Conservation (phyloP, 2,888 invertebrate species). For the Empis livida region DNA sequence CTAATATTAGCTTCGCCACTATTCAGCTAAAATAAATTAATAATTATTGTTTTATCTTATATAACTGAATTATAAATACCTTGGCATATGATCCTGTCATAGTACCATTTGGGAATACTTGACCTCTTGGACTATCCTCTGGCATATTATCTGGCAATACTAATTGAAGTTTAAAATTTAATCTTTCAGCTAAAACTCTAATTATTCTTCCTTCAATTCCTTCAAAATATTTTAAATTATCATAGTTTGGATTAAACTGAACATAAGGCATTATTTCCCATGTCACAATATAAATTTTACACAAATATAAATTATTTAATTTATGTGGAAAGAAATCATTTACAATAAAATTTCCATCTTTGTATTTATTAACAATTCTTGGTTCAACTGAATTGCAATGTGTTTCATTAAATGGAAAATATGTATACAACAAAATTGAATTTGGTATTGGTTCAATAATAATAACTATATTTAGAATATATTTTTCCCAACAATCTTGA, state of each 20-base stretch:
- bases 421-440: slow-evolving; percentile 21
- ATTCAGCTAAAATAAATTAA: slow-evolving; percentile 20
- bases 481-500: slow-evolving; percentile 16
- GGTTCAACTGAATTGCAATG: slow-evolving; percentile 16
- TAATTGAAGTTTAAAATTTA: slow-evolving; percentile 22
- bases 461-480: slow-evolving; percentile 18
- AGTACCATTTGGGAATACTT: slow-evolving; percentile 7
- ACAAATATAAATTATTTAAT: slow-evolving; percentile 20
- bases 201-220: slow-evolving; percentile 27
- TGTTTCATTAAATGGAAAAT: slow-evolving; percentile 18
- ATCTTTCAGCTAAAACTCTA: slow-evolving; percentile 14
- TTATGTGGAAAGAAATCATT: slow-evolving; percentile 19
- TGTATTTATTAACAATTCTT: slow-evolving; percentile 18
- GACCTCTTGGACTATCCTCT: slow-evolving; percentile 14
- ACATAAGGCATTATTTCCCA: slow-evolving; percentile 21
- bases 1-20: slow-evolving; percentile 17
- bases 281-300: slow-evolving; percentile 16
- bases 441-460: slow-evolving; percentile 10
- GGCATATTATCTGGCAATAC: slow-evolving; percentile 10
- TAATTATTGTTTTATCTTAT: background rate
- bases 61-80: slow-evolving; percentile 11
- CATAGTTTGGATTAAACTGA: slow-evolving; percentile 6
- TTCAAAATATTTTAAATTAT: slow-evolving; percentile 13
- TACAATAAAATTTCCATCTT: slow-evolving; percentile 14
- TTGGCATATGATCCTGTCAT: slow-evolving; percentile 19